A percentile compares a stretch with the other conserved stretches of the same genome.
phyloP scores from a whole-genome alignment of 23 tunicate genomes.

The Ascidia mentula region DNA sequence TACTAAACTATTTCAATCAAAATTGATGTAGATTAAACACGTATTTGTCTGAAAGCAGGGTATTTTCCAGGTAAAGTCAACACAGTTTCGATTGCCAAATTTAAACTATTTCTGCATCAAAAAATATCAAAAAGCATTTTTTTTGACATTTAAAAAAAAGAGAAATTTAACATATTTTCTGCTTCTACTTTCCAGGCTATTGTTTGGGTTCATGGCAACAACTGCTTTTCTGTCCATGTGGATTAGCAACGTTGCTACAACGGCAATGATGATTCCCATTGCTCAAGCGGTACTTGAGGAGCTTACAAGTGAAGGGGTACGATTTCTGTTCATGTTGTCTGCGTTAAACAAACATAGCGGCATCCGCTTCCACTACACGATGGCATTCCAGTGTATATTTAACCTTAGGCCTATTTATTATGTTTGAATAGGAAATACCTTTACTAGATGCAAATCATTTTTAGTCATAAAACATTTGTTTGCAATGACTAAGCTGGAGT shows the following conservation, averaged over 20 bases:
- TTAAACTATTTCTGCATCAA: too few species aligned
- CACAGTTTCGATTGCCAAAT: too few species aligned
- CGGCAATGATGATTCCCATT: slow-evolving; percentile 99
- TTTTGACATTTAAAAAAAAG: not conserved
- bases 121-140: not conserved
- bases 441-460: too few species aligned
- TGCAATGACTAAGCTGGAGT: too few species aligned
- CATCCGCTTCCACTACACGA: not conserved
- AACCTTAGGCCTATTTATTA: too few species aligned
- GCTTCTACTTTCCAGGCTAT: slow-evolving; percentile 37
- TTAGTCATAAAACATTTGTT: too few species aligned
- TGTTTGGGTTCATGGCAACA: slow-evolving; percentile 94
- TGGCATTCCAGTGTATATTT: too few species aligned
- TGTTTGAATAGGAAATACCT: too few species aligned
- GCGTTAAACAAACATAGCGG: not conserved
- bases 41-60: too few species aligned
- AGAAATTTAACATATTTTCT: not conserved
- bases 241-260: slow-evolving; percentile 98
- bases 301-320: slow-evolving; percentile 26
- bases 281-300: slow-evolving; percentile 88
- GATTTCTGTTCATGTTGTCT: not conserved
- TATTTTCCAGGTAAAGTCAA: too few species aligned
- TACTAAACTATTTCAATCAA: too few species aligned
- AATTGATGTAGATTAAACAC: too few species aligned
- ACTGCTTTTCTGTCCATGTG: slow-evolving; percentile 98